Base-by-base conservation (phyloP, 2,113 vertebrate species). In the Megalops atlanticus region DNA sequence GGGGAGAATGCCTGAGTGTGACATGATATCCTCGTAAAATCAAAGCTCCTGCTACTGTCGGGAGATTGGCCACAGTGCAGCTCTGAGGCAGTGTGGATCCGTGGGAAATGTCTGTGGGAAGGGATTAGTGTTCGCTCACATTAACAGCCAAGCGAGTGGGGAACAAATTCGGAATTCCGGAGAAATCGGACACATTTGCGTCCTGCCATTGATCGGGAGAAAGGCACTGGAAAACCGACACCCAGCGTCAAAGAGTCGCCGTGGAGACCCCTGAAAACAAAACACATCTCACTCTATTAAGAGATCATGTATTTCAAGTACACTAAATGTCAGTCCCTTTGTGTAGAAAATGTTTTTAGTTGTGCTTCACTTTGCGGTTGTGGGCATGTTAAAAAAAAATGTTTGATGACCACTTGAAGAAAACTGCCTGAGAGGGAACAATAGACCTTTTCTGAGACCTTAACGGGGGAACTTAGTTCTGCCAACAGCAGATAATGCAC, bases 31-130 rank as follows among this genome's bases (percentile, higher is more conserved):
- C 89, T 90, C 70, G 10, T 90, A 91, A 89, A 89, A 84, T n/a
- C 0, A 74, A 83, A 87, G 68, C 74, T n/a, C 80, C 43, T 52
- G 24, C 86, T 86, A 82, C 81, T 85, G 87, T 85, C 75, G 83
- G 83, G 81, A 40, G 74, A 70, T 81, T 85, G 83, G 84, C 69
- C 76, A 75, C 58, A 36, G 77, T 27, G 47, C 82, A 82, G 83
- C 86, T 85, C 80, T 78, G 84, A 84, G 87, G 83, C 82, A 40
- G 77, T 74, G 47, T 49, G 24, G 45, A 78, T 83, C 76, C 91
- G 87, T 91, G 89, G 88, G 88, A 91, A 91, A 87, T 77, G 84
- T 68, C 75, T 92, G 89, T 93, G 89, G 91, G 91, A 94, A 94
- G 89, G 80, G 89, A 90, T 87, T 86, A 85, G 84, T 85, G 84